Conservation (phyloP, 2,888 invertebrate genomes). For the Hydropsyche betteni region DNA sequence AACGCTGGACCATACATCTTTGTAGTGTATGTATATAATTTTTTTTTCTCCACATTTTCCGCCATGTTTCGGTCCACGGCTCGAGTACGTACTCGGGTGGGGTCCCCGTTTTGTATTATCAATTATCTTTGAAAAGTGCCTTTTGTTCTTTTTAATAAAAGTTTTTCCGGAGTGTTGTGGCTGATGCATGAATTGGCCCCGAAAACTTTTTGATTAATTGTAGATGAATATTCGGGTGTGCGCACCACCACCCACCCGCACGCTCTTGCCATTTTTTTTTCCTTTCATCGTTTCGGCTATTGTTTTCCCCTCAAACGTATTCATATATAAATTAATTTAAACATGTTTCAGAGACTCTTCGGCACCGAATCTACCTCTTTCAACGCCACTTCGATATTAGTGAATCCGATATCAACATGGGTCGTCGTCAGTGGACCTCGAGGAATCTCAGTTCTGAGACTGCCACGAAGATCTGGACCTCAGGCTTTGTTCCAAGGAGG, state of each 20-base stretch:
- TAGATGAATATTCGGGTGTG: conserved; percentile 38
- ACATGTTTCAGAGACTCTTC: conserved; percentile 70
- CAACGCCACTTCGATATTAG: conserved; percentile 72
- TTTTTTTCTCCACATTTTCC: conserved; percentile 34
- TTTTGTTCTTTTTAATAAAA: conserved; percentile 51
- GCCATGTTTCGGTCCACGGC: conserved; percentile 36
- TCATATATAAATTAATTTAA: neutral
- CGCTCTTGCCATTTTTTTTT: neutral
- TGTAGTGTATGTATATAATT: conserved; percentile 32
- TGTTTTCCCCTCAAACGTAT: conserved; percentile 9
- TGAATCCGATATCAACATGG: conserved; percentile 73
- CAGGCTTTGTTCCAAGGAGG: conserved; percentile 75
- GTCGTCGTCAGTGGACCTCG: conserved; percentile 75
- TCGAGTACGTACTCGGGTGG: conserved; percentile 41
- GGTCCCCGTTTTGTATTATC: conserved; percentile 49
- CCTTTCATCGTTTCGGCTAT: conserved; percentile 4
- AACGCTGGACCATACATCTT: conserved; percentile 28
- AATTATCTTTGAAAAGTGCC: conserved; percentile 50
- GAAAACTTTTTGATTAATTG: conserved; percentile 49
- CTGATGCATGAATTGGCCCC: conserved; percentile 43
- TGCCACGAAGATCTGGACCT: conserved; percentile 78
- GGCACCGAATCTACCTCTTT: conserved; percentile 75
- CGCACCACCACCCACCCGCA: conserved; percentile 17
- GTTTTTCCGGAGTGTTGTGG: conserved; percentile 47
- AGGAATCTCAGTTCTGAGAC: conserved; percentile 75